Evolutionary conservation across 2,888 invertebrate species (phyloP).

Genomic region (Drosophila anomalata): DNA sequence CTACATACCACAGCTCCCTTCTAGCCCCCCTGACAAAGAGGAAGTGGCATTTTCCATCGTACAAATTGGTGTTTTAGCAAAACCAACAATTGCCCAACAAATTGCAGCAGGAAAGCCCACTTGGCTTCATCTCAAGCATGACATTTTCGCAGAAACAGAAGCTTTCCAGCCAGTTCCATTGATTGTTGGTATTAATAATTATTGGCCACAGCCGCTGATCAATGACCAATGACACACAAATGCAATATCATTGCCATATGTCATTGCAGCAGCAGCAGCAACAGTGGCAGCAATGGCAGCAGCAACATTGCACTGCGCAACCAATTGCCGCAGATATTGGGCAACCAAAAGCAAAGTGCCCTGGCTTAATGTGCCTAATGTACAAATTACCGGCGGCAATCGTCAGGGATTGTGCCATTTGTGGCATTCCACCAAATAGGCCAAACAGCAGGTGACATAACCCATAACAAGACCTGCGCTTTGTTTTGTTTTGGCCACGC

Average conservation of each 20-base stretch:
- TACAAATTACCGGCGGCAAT: slow-evolving; percentile 65
- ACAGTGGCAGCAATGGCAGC: slow-evolving; percentile 1
- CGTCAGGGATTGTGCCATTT: slow-evolving; percentile 70
- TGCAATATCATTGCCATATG: slow-evolving; percentile 34
- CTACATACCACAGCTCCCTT: background rate
- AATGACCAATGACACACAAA: slow-evolving; percentile 46
- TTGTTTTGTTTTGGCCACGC: slow-evolving; percentile 17
- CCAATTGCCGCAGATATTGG: slow-evolving; percentile 37
- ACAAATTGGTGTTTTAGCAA: slow-evolving; percentile 62
- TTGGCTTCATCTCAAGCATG: slow-evolving; percentile 62
- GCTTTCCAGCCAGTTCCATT: slow-evolving; percentile 10
- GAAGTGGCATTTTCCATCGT: slow-evolving; percentile 45
- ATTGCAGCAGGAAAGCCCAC: slow-evolving; percentile 72
- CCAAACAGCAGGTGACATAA: slow-evolving; percentile 58
- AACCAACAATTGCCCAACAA: slow-evolving; percentile 65
- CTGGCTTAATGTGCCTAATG: slow-evolving; percentile 73
- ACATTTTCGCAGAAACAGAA: slow-evolving; percentile 38
- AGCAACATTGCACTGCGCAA: slow-evolving; percentile 50
- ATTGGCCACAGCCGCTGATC: slow-evolving; percentile 14
- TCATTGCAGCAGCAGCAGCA: slow-evolving; percentile 4
- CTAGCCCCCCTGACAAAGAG: slow-evolving; percentile 19
- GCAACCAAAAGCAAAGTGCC: slow-evolving; percentile 18
- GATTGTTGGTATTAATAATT: slow-evolving; percentile 18
- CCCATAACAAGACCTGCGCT: slow-evolving; percentile 24
- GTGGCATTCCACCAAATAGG: slow-evolving; percentile 64